phyloP scores from a whole-genome alignment of 1,140 invertebrate genomes.

The Drosophila chauvacae region DNA sequence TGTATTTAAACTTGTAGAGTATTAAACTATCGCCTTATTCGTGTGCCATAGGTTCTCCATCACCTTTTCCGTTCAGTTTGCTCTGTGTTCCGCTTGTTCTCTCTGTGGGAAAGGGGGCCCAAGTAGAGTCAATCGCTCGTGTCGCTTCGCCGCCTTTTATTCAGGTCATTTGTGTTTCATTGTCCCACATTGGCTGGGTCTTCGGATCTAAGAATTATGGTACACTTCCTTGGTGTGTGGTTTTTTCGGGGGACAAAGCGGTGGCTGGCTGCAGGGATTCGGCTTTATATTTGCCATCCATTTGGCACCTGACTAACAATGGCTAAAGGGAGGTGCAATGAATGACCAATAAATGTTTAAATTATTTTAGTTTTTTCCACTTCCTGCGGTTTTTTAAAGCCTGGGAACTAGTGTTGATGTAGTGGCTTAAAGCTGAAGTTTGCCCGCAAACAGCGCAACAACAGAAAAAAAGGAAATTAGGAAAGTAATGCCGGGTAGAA shows the following conservation, averaged over 20 bases:
- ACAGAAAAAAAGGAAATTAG: constrained; percentile 39
- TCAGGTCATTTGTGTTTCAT: constrained; percentile 75
- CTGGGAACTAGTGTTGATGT: background rate
- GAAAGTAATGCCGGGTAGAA: constrained; percentile 52
- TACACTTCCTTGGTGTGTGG: constrained; percentile 20
- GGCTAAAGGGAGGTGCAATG: constrained; percentile 22
- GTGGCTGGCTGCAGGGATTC: constrained; percentile 11
- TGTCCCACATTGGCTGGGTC: constrained; percentile 47
- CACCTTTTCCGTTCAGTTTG: constrained; percentile 1
- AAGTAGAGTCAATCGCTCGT: constrained; percentile 56
- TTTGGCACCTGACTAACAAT: constrained; percentile 63
- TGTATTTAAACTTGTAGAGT: background rate
- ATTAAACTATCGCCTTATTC: background rate
- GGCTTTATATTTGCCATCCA: constrained; percentile 59
- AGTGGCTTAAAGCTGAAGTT: constrained; percentile 55
- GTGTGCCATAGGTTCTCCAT: background rate
- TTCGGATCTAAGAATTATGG: constrained; percentile 46
- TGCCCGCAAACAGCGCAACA: constrained; percentile 2
- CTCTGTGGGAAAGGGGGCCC: background rate
- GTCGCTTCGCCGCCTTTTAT: constrained; percentile 44
- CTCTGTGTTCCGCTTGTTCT: background rate
- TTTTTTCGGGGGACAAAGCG: background rate
- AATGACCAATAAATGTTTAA: constrained; percentile 68
- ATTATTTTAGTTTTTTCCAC: constrained; percentile 36
- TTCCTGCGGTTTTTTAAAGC: background rate